These are phyloP conservation scores for Helicoverpa zea DNA, from an alignment of 1,140 invertebrate species.

Conservation along the genomic window DNA sequence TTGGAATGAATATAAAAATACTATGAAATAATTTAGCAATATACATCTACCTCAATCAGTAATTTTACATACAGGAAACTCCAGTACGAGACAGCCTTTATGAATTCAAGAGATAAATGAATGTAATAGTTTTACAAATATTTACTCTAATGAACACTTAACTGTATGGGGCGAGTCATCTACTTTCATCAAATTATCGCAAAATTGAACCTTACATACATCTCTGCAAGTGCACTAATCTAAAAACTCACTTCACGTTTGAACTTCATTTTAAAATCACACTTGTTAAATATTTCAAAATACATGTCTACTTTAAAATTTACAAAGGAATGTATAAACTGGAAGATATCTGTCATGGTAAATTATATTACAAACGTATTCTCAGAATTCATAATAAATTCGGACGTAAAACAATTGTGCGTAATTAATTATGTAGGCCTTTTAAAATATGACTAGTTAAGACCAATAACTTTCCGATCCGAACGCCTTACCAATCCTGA, in stretches of 20 bases:
- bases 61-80: constrained; percentile 77
- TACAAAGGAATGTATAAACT: constrained; percentile 81
- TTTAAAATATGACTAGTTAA: constrained; percentile 82
- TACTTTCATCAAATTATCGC: constrained; percentile 71
- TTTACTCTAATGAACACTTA: constrained; percentile 86
- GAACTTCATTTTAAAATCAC: constrained; percentile 81
- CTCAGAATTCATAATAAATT: constrained; percentile 52
- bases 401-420: constrained; percentile 73
- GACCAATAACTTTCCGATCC: constrained; percentile 66
- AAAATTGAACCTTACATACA: constrained; percentile 79
- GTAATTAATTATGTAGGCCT: constrained; percentile 75
- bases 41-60: constrained; percentile 78
- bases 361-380: constrained; percentile 58
- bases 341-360: constrained; percentile 70
- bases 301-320: constrained; percentile 64
- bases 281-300: constrained; percentile 61
- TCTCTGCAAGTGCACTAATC: constrained; percentile 65
- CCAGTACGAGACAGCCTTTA: constrained; percentile 80
- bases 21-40: constrained; percentile 85
- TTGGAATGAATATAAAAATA: constrained; percentile 86
- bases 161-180: constrained; percentile 75
- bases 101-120: constrained; percentile 77
- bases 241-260: constrained; percentile 71
- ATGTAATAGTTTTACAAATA: constrained; percentile 80
- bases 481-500: constrained; percentile 18